A percentile compares a stretch with the other conserved stretches of the same genome.
phyloP scores from a whole-genome alignment of 2,888 invertebrate genomes.

The Drosophila eohydei region DNA sequence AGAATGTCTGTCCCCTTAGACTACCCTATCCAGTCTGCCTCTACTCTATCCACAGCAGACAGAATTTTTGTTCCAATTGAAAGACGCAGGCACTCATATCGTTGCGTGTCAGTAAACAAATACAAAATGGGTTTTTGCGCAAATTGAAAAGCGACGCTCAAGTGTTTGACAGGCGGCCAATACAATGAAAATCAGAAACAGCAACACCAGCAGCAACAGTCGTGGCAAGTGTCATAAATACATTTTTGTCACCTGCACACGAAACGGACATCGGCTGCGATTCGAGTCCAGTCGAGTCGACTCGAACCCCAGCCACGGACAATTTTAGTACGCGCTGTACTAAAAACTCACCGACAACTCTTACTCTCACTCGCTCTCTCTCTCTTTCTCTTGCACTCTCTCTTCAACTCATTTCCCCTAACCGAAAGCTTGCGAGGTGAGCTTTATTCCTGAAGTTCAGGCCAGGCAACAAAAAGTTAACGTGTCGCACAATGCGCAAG shows the following conservation, averaged over 20 bases:
- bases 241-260: conserved; percentile 64
- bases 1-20: conserved; percentile 39
- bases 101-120: conserved; percentile 74
- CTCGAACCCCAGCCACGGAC: background rate
- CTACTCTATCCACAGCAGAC: background rate
- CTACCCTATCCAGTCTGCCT: background rate
- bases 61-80: conserved; percentile 37
- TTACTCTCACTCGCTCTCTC: conserved; percentile 2
- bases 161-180: conserved; percentile 34
- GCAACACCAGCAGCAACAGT: conserved; percentile 30
- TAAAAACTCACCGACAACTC: conserved; percentile 36
- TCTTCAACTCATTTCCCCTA: conserved; percentile 54
- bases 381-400: background rate
- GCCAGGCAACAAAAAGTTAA: conserved; percentile 57
- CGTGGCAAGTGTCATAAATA: conserved; percentile 57
- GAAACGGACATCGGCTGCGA: conserved; percentile 20
- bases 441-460: conserved; percentile 78
- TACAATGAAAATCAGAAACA: conserved; percentile 45
- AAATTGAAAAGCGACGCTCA: conserved; percentile 52
- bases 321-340: conserved; percentile 39
- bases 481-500: conserved; percentile 73
- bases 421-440: conserved; percentile 58
- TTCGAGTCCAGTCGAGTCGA: background rate
- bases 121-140: conserved; percentile 44
- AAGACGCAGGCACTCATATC: conserved; percentile 57